A percentile compares a stretch with the other conserved stretches of the same genome.
phyloP scores from a whole-genome alignment of 2,797 vertebrate genomes.

The Choloepus didactylus region DNA sequence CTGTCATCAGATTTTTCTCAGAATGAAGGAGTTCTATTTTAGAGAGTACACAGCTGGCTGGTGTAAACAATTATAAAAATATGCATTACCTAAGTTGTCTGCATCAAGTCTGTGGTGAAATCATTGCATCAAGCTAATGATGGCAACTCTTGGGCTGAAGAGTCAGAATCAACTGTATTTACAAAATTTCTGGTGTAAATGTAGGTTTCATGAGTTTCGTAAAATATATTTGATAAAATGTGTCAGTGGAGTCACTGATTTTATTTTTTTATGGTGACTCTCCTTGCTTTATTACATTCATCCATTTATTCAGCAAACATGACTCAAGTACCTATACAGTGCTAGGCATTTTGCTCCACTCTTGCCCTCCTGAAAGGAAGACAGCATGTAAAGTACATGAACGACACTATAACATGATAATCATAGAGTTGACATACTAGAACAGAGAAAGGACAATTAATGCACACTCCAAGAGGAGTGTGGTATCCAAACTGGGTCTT shows the following conservation, averaged over 20 bases:
- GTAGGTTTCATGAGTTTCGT: slow-evolving; percentile 34
- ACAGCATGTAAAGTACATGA: background rate
- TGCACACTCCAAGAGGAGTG: background rate
- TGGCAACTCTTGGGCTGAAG: slow-evolving; percentile 62
- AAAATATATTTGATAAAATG: background rate
- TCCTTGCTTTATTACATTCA: background rate
- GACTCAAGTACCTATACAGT: background rate
- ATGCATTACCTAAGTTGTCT: slow-evolving; percentile 21
- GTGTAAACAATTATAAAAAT: slow-evolving; percentile 56
- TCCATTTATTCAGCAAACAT: slow-evolving; percentile 27
- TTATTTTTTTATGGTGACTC: slow-evolving; percentile 23
- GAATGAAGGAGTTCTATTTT: background rate
- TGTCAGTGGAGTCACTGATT: background rate
- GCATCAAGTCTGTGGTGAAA: background rate
- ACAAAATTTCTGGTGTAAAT: background rate
- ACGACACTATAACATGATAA: background rate
- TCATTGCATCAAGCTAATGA: slow-evolving; percentile 36
- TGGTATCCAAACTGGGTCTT: background rate
- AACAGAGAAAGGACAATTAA: background rate
- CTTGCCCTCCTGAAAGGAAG: background rate
- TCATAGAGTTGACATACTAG: background rate
- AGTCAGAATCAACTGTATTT: background rate
- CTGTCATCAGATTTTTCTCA: slow-evolving; percentile 25
- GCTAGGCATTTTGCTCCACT: background rate
- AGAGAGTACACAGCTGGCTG: background rate